Conservation (phyloP, 2,797 vertebrate species). For the Trachurus trachurus region DNA sequence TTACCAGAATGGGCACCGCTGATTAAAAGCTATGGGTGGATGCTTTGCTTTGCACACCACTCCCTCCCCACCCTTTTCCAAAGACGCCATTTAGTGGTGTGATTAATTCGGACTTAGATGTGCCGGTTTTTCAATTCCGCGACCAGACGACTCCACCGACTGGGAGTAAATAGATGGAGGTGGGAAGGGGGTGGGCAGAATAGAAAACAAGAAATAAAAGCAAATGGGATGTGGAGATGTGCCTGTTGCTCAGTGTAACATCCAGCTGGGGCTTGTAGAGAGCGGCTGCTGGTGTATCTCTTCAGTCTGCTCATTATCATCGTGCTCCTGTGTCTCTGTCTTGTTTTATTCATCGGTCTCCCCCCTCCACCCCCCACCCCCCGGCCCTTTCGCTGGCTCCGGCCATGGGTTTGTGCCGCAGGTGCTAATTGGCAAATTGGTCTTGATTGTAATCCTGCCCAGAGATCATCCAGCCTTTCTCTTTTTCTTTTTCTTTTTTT, state of each 20-base stretch:
- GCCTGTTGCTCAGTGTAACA: slow-evolving; percentile 38
- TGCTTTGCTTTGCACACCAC: no score
- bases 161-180: slow-evolving; percentile 26
- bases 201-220: slow-evolving; percentile 54
- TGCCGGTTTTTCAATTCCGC: slow-evolving; percentile 45
- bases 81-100: slow-evolving; percentile 54
- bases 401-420: slow-evolving; percentile 18
- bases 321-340: slow-evolving; percentile 32
- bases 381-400: neutral
- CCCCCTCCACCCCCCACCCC: neutral
- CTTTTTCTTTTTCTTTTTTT: no score
- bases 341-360: slow-evolving; percentile 48
- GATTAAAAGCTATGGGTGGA: slow-evolving; percentile 63
- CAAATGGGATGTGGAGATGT: slow-evolving; percentile 43
- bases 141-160: slow-evolving; percentile 25
- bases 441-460: slow-evolving; percentile 47
- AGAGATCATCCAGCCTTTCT: slow-evolving; percentile 40
- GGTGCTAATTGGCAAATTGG: slow-evolving; percentile 68
- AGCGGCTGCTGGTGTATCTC: slow-evolving; percentile 32
- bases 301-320: slow-evolving; percentile 55
- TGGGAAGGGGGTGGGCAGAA: slow-evolving; percentile 1
- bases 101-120: slow-evolving; percentile 61
- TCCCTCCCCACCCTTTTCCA: slow-evolving; percentile 39
- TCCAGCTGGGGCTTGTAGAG: slow-evolving; percentile 46
- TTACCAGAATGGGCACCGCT: slow-evolving; percentile 58